Evolutionary conservation across 92 coral and sea anemone genomes (phyloP), one percentile per base, ranked within the genome.

Genomic region (Heliopora coerulea): DNA sequence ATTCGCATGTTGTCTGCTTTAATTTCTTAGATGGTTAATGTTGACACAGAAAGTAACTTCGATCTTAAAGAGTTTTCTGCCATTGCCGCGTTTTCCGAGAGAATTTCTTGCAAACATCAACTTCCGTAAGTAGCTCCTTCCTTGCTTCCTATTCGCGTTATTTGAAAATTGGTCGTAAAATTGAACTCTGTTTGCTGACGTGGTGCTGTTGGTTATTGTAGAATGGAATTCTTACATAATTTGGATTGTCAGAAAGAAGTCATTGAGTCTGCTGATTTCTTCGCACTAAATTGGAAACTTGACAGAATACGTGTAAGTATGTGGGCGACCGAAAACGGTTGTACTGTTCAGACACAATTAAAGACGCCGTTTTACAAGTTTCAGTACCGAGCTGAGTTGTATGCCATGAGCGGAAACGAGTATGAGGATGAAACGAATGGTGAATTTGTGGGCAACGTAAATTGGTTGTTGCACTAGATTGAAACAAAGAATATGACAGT

Each of bases 251-350:
- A 70, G 77, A 70, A 70, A 52, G 97, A 95, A 60, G 82, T 95
- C 26, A 86, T 95, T 41, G 99, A 95, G 73, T 92, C 84, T 41
- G 99, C 99, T 31, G 99, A 95, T 78, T 95, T 95, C 57, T 95
- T 90, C 73, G 96, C 96, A 40, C 75, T 95, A 21, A 91, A 86
- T 39, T 95, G 85, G 83, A 95, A 90, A 68, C 86, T 95, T 28
- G 87, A 87, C 73, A 96, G 97, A 48, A 88, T 86, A 40, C 75
- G 85, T 54, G 99, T 95, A 82, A 79, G 63, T 27, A 30, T 41
- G 27, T 3, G 24, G 12, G 48, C n/a, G n/a, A n/a, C n/a, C n/a
- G n/a, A n/a, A n/a, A n/a, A n/a, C n/a, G n/a, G n/a, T n/a, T n/a
- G n/a, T n/a, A n/a, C n/a, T n/a, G n/a, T n/a, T n/a, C n/a, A n/a